Conservation (phyloP, 2,888 invertebrate species). For the Heliconius charithonia region DNA sequence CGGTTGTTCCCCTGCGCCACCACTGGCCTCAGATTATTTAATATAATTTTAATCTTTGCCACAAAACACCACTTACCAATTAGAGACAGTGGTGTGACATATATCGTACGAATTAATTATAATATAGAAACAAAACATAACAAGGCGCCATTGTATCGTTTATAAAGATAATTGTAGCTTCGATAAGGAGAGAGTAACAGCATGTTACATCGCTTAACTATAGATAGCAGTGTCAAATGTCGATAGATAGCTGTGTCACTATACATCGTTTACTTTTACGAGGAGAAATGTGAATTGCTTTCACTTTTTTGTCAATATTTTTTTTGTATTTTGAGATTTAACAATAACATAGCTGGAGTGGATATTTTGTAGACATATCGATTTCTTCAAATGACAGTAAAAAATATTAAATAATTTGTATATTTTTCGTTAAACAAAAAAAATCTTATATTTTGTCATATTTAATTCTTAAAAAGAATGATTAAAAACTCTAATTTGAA, state of each 20-base stretch:
- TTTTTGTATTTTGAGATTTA: not conserved
- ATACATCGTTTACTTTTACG: not conserved
- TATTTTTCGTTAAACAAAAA: no score
- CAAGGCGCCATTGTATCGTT: constrained; percentile 38
- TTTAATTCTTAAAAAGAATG: no score
- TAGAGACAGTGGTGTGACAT: constrained; percentile 6
- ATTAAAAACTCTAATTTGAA: no score
- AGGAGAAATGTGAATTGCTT: not conserved
- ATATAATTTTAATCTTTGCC: no score
- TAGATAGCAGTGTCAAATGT: constrained; percentile 68
- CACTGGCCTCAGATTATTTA: no score
- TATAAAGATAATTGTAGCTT: constrained; percentile 61
- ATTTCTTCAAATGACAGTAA: no score
- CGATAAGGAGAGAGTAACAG: constrained; percentile 62
- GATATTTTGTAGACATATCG: no score
- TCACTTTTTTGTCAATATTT: not conserved
- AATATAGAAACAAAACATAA: constrained; percentile 43
- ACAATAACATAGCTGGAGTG: no score
- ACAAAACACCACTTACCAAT: not conserved
- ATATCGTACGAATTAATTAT: constrained; percentile 39
- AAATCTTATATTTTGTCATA: no score
- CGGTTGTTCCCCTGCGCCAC: no score
- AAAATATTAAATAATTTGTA: no score
- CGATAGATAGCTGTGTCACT: constrained; percentile 51
- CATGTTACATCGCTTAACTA: constrained; percentile 65